These are phyloP conservation scores for Neogale vison DNA, from an alignment of 2,113 vertebrate genomes.

Conservation along the genomic window DNA sequence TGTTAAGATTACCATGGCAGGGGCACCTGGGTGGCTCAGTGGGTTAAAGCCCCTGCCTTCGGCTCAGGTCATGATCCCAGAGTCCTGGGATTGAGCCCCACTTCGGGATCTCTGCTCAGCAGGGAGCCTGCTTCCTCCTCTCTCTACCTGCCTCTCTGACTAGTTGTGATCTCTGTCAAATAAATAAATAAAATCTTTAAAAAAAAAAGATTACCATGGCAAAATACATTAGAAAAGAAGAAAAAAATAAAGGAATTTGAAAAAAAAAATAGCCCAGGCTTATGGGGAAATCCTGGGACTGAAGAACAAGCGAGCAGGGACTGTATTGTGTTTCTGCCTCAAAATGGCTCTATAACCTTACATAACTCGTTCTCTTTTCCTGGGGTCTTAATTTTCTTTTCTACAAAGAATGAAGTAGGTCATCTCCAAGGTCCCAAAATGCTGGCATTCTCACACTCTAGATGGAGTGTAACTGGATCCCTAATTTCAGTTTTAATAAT, in stretches of 20 bases:
- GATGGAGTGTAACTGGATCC: background rate
- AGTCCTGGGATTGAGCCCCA: too few relatives aligned
- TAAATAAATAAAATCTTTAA: too few relatives aligned
- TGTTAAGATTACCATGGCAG: background rate
- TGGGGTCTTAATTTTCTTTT: background rate
- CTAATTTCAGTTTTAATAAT: conserved; percentile 36
- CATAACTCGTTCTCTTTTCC: background rate
- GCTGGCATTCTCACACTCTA: background rate
- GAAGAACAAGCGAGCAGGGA: background rate
- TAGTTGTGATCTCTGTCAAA: too few relatives aligned
- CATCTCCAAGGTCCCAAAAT: background rate
- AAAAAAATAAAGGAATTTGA: background rate
- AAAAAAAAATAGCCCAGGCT: background rate
- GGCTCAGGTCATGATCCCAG: too few relatives aligned
- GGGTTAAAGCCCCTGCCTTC: too few relatives aligned
- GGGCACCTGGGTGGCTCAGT: too few relatives aligned
- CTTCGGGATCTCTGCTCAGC: too few relatives aligned
- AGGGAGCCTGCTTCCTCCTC: too few relatives aligned
- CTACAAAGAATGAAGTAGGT: background rate
- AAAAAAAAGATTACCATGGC: background rate
- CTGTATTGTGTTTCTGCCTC: background rate
- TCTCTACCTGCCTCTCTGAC: too few relatives aligned
- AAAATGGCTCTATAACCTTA: background rate
- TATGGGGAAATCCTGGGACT: background rate
- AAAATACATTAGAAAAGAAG: background rate